A percentile compares a stretch with the other conserved stretches of the same genome.
These are phyloP conservation scores for Drosophila pectinifera DNA, from an alignment of 1,140 invertebrate genomes.

Conservation along the genomic window DNA sequence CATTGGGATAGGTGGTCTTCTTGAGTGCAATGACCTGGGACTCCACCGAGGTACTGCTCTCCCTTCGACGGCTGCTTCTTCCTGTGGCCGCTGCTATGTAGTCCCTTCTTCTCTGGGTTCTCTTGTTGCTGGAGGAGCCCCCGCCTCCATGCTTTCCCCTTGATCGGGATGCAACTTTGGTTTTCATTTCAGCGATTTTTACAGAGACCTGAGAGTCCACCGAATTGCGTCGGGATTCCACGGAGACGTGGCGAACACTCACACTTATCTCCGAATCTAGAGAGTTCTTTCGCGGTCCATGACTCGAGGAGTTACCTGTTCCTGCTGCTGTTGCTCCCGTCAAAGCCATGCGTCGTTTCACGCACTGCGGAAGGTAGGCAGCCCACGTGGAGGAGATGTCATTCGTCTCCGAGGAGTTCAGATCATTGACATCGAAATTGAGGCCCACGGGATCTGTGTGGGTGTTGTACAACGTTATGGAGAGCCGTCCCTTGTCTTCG, in stretches of 20 bases:
- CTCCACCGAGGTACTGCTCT: slow-evolving; percentile 92
- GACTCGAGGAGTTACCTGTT: slow-evolving; percentile 87
- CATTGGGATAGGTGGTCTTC: slow-evolving; percentile 81
- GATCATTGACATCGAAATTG: slow-evolving; percentile 89
- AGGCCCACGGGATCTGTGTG: slow-evolving; percentile 96
- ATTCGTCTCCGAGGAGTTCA: slow-evolving; percentile 91
- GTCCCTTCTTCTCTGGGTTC: slow-evolving; percentile 84
- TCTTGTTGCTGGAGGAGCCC: slow-evolving; percentile 68
- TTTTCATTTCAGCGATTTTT: slow-evolving; percentile 92
- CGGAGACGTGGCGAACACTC: slow-evolving; percentile 91
- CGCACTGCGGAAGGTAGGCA: slow-evolving; percentile 94
- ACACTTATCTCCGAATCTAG: slow-evolving; percentile 93
- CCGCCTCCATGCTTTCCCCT: slow-evolving; percentile 84
- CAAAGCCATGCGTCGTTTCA: slow-evolving; percentile 92
- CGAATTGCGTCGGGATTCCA: slow-evolving; percentile 93
- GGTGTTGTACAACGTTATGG: slow-evolving; percentile 93
- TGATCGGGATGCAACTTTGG: slow-evolving; percentile 87
- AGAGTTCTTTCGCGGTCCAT: slow-evolving; percentile 86
- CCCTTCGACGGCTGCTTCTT: slow-evolving; percentile 86
- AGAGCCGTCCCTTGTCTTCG: slow-evolving; percentile 92
- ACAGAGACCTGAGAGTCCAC: slow-evolving; percentile 93
- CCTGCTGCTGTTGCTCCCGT: slow-evolving; percentile 86
- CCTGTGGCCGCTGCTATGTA: slow-evolving; percentile 85
- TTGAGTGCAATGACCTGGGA: slow-evolving; percentile 88
- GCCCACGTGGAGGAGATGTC: slow-evolving; percentile 93